A percentile compares a stretch with the other conserved stretches of the same genome.
These are phyloP conservation scores for Sebastes fasciatus DNA, from an alignment of 2,113 vertebrate species.

Conservation along the genomic window DNA sequence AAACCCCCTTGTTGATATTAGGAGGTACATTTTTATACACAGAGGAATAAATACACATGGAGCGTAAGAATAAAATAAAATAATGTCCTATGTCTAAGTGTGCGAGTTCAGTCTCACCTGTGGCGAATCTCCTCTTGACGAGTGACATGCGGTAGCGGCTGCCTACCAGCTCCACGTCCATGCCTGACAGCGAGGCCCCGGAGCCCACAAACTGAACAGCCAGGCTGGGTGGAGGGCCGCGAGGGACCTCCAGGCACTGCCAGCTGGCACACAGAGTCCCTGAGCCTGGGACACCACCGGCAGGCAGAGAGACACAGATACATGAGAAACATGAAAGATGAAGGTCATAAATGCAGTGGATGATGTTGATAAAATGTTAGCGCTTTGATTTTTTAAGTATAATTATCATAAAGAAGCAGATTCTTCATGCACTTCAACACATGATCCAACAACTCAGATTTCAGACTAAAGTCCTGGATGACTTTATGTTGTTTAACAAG, in stretches of 20 bases:
- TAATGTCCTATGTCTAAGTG: not conserved
- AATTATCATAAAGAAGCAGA: not conserved
- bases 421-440: not conserved
- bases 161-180: constrained; percentile 92
- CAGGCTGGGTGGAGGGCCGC: constrained; percentile 88
- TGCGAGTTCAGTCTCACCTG: constrained; percentile 83
- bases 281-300: constrained; percentile 71
- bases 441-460: not conserved
- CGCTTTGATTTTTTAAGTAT: not conserved
- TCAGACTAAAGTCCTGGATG: not conserved
- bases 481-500: not conserved
- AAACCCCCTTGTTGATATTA: not conserved
- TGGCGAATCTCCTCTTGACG: constrained; percentile 95
- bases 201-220: constrained; percentile 95
- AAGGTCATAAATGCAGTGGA: not conserved
- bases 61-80: not conserved
- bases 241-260: constrained; percentile 89
- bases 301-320: constrained; percentile 11
- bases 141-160: constrained; percentile 94
- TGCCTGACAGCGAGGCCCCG: constrained; percentile 90
- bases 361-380: not conserved
- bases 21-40: not conserved
- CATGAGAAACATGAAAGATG: not conserved
- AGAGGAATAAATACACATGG: not conserved
- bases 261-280: constrained; percentile 93